These are phyloP conservation scores for Trichonephila clavata DNA, from an alignment of 1,140 invertebrate genomes.

Conservation along the genomic window DNA sequence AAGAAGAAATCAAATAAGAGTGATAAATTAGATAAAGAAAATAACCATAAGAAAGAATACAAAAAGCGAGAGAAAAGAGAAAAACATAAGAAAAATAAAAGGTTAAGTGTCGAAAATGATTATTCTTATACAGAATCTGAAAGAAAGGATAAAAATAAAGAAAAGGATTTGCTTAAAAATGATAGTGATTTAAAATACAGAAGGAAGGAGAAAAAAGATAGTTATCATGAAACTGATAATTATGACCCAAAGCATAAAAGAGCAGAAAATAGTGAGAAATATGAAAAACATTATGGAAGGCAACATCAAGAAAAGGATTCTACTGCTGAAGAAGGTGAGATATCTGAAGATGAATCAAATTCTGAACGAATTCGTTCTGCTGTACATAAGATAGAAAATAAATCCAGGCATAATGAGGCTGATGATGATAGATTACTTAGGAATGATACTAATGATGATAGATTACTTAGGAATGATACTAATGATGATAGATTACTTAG, in stretches of 20 bases:
- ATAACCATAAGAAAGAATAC: neutral
- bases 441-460: neutral
- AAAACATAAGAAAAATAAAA: neutral
- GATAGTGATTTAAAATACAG: neutral
- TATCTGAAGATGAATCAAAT: neutral
- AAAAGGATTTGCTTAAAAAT: neutral
- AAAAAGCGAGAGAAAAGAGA: neutral
- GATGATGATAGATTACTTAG: neutral
- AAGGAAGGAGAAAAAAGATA: neutral
- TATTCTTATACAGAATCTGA: neutral
- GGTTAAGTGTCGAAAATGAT: neutral
- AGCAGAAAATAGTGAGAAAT: neutral
- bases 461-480: too few relatives aligned
- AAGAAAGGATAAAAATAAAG: neutral
- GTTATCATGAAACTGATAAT: too few relatives aligned
- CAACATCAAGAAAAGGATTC: neutral
- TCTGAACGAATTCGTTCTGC: neutral
- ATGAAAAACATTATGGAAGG: neutral
- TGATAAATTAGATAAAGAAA: neutral
- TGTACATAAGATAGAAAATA: neutral
- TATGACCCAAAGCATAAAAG: neutral
- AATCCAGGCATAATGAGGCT: neutral
- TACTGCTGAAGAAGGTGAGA: neutral
- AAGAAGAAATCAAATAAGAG: neutral
- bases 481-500: neutral